Percentiles rank a stretch among this genome's conserved stretches.
These are phyloP conservation scores for Caenorhabditis japonica DNA, from an alignment of 2,888 invertebrate genomes.

Conservation along the genomic window DNA sequence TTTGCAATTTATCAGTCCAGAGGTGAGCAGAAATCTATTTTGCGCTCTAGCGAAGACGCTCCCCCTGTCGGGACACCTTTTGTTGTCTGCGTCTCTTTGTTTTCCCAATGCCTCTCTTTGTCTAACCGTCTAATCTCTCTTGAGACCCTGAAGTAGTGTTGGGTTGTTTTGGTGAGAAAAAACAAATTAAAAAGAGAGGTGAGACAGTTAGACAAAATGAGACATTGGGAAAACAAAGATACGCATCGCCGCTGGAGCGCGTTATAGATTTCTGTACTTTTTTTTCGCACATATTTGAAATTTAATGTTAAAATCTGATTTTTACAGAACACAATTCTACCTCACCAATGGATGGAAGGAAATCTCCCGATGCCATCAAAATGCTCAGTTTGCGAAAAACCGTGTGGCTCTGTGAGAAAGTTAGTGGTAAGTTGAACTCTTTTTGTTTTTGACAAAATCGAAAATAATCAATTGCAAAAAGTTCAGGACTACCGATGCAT, in stretches of 20 bases:
- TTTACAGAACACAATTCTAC: slow-evolving; percentile 82
- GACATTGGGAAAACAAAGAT: no score
- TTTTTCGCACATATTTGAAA: background rate
- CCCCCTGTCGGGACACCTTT: no score
- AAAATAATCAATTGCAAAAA: background rate
- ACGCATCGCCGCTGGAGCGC: background rate
- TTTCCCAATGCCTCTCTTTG: no score
- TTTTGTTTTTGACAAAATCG: background rate
- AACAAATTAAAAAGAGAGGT: background rate
- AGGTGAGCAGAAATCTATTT: slow-evolving; percentile 36
- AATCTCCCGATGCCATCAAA: slow-evolving; percentile 94
- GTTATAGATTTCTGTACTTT: background rate
- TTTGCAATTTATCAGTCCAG: slow-evolving; percentile 64
- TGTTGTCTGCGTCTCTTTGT: no score
- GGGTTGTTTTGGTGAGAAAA: no score
- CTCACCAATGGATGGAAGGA: slow-evolving; percentile 98
- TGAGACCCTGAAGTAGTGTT: no score
- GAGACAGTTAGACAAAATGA: no score
- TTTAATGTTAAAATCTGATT: background rate
- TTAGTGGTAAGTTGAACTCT: slow-evolving; percentile 45
- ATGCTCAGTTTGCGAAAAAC: slow-evolving; percentile 93
- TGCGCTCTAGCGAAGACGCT: no score
- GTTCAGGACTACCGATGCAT: slow-evolving; percentile 95
- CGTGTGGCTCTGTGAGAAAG: slow-evolving; percentile 88
- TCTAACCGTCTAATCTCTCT: no score